phyloP scores from a whole-genome alignment of 2,797 vertebrate species.

The Simalia tracyae region DNA sequence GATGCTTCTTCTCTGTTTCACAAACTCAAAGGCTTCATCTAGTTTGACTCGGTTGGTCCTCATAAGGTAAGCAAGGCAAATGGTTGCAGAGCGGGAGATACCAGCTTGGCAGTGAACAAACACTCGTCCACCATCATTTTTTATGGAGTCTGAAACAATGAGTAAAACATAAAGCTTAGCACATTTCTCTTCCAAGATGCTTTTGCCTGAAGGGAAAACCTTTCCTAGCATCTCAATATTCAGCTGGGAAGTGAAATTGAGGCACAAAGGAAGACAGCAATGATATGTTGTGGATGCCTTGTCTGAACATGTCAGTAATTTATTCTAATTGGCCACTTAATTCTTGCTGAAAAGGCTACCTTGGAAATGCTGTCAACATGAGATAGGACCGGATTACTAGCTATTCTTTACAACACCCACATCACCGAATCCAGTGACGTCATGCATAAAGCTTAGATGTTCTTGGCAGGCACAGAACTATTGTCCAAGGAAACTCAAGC shows the following conservation, averaged over 20 bases:
- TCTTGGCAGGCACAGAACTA: not conserved
- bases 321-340: not conserved
- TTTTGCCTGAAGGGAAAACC: slow-evolving; percentile 25
- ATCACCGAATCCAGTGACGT: slow-evolving; percentile 24
- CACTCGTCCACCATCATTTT: slow-evolving; percentile 93
- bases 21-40: slow-evolving; percentile 98
- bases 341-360: not conserved
- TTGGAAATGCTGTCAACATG: not conserved
- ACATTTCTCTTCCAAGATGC: slow-evolving; percentile 19
- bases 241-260: slow-evolving; percentile 9
- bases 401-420: slow-evolving; percentile 16
- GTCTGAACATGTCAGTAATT: not conserved
- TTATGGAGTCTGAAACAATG: slow-evolving; percentile 85
- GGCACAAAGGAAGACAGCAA: not conserved
- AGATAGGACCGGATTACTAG: slow-evolving; percentile 45
- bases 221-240: slow-evolving; percentile 29
- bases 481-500: not conserved
- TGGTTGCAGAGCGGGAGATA: slow-evolving; percentile 96
- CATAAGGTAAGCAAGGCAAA: slow-evolving; percentile 98
- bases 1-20: slow-evolving; percentile 96
- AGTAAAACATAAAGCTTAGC: slow-evolving; percentile 46
- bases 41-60: slow-evolving; percentile 95
- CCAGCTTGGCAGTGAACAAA: slow-evolving; percentile 98
- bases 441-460: not conserved
- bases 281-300: not conserved